These are phyloP conservation scores for Atta cephalotes DNA, from an alignment of 1,140 invertebrate genomes.

Conservation along the genomic window DNA sequence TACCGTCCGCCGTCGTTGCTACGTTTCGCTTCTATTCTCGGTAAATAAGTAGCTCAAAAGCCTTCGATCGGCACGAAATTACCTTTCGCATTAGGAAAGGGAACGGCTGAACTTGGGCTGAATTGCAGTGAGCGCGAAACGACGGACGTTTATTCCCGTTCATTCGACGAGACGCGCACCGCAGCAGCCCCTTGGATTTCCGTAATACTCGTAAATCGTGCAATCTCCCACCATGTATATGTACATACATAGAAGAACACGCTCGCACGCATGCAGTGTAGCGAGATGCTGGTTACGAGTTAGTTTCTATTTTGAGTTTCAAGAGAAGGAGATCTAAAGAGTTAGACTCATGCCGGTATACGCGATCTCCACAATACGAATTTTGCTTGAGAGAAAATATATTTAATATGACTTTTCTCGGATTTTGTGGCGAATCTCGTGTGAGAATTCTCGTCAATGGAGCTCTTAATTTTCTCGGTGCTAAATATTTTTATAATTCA, in stretches of 20 bases:
- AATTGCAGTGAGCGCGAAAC: conserved; percentile 55
- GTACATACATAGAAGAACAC: not conserved
- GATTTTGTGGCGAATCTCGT: not conserved
- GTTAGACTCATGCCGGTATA: conserved; percentile 3
- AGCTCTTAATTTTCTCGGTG: not conserved
- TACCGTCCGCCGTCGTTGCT: conserved; percentile 14
- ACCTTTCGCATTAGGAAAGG: conserved; percentile 60
- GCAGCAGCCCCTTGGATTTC: conserved; percentile 36
- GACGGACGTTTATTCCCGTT: conserved; percentile 60
- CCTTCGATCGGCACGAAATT: conserved; percentile 64
- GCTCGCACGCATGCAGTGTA: not conserved
- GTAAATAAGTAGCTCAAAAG: conserved; percentile 63
- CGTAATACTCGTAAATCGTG: conserved; percentile 62
- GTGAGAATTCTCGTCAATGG: not conserved
- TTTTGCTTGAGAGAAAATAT: not conserved
- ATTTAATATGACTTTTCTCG: not conserved
- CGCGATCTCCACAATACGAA: not conserved
- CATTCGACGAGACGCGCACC: conserved; percentile 36
- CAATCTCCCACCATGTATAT: not conserved
- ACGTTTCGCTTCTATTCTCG: conserved; percentile 51
- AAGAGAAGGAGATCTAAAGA: conserved; percentile 20
- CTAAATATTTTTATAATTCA: conserved; percentile 21
- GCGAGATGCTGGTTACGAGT: conserved; percentile 2
- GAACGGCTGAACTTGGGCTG: conserved; percentile 44
- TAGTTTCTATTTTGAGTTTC: conserved; percentile 43